These are phyloP conservation scores for Diarsia brunnea DNA, from an alignment of 2,888 invertebrate species.

Conservation along the genomic window DNA sequence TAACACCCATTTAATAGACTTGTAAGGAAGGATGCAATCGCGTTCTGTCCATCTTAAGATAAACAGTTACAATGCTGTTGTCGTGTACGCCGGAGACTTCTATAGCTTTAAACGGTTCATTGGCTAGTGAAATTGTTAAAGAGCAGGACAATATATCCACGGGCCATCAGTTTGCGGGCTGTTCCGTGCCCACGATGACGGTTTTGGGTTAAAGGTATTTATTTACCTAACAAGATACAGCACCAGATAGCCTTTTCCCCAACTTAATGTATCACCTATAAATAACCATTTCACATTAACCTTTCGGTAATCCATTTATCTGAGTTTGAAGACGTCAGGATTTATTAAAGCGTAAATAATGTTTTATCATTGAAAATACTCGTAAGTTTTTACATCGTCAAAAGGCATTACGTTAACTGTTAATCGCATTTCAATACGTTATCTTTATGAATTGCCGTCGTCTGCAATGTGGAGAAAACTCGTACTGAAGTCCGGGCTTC, in stretches of 20 bases:
- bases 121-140: constrained; percentile 70
- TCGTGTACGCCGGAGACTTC: constrained; percentile 60
- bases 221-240: constrained; percentile 83
- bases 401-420: constrained; percentile 82
- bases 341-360: constrained; percentile 83
- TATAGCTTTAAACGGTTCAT: constrained; percentile 68
- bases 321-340: constrained; percentile 71
- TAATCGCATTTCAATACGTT: constrained; percentile 82
- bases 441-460: constrained; percentile 81
- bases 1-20: constrained; percentile 64
- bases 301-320: constrained; percentile 69
- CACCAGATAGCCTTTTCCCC: constrained; percentile 78
- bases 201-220: constrained; percentile 86
- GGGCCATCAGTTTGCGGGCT: constrained; percentile 74
- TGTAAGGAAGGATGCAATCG: constrained; percentile 67
- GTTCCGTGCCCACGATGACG: constrained; percentile 78
- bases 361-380: constrained; percentile 79
- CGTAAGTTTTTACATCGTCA: constrained; percentile 78
- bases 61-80: constrained; percentile 68
- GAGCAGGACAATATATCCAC: constrained; percentile 66
- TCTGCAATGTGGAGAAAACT: constrained; percentile 80
- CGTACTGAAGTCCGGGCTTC: constrained; percentile 70
- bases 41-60: constrained; percentile 67
- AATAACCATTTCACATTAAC: constrained; percentile 73
- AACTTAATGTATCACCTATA: constrained; percentile 74